These are phyloP conservation scores for Stratiolaelaps scimitus DNA, from an alignment of 1,140 invertebrate species.

Conservation along the genomic window DNA sequence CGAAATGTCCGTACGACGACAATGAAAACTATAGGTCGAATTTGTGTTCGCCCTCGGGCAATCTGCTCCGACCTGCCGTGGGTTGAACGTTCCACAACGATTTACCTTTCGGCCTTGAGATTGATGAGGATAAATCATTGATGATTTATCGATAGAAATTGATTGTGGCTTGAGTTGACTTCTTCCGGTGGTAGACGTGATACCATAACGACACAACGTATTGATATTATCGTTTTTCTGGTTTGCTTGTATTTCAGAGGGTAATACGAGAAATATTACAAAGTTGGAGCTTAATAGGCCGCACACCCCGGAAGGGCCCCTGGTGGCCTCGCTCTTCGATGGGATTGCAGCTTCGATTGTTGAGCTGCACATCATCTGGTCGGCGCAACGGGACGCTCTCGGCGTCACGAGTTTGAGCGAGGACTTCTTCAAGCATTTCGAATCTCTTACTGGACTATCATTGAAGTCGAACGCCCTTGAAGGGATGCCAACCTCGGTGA, in stretches of 20 bases:
- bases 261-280: background rate
- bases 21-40: no score
- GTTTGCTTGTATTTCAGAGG: background rate
- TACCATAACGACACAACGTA: no score
- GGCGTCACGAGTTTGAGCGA: background rate
- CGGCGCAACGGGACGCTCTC: background rate
- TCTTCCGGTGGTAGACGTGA: no score
- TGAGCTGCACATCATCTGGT: slow-evolving; percentile 19
- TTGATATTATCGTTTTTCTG: background rate
- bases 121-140: no score
- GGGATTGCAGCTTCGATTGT: slow-evolving; percentile 22
- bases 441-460: background rate
- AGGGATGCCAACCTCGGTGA: background rate
- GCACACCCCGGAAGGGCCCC: background rate
- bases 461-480: background rate
- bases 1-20: no score
- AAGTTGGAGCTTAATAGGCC: slow-evolving; percentile 14
- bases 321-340: background rate
- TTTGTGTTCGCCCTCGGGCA: no score
- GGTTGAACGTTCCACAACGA: no score
- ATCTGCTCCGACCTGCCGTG: no score
- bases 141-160: no score
- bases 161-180: no score
- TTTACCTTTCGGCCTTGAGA: no score
- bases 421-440: slow-evolving; percentile 12